Percentiles rank a stretch among this genome's conserved stretches.
Conservation (phyloP, 2,888 invertebrate genomes). For the Drosophila lacicola region DNA sequence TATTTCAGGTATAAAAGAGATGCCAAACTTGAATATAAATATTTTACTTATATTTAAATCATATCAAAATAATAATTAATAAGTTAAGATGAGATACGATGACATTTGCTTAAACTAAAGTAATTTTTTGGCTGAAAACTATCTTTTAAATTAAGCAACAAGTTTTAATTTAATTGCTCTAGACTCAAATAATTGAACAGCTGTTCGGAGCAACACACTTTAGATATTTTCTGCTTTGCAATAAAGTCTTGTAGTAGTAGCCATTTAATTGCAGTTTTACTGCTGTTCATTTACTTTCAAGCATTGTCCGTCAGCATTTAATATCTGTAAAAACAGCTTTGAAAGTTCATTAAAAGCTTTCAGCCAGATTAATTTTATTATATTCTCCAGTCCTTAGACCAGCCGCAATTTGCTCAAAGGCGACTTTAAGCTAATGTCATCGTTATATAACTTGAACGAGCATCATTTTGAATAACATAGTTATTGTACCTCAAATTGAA, state of each 20-base stretch:
- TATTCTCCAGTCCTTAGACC: not conserved
- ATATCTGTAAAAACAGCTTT: slow-evolving; percentile 15
- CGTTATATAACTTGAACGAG: not conserved
- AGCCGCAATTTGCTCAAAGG: too few species aligned
- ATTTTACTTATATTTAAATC: too few species aligned
- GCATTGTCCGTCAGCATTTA: not conserved
- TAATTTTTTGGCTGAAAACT: too few species aligned
- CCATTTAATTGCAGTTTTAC: slow-evolving; percentile 4
- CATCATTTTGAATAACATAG: not conserved
- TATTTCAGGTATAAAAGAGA: not conserved
- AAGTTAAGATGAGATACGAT: too few species aligned
- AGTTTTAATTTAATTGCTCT: not conserved
- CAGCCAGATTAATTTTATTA: not conserved
- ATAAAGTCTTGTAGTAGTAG: too few species aligned
- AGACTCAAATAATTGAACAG: slow-evolving; percentile 23
- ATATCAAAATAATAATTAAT: too few species aligned
- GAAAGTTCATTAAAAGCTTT: slow-evolving; percentile 3
- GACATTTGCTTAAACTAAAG: too few species aligned
- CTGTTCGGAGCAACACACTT: slow-evolving; percentile 24
- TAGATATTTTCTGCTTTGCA: not conserved
- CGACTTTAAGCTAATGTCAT: not conserved
- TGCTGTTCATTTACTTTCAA: slow-evolving; percentile 9
- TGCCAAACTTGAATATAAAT: too few species aligned
- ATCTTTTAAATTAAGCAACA: too few species aligned
- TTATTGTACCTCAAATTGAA: slow-evolving; percentile 11